Base-by-base conservation (phyloP, 2,888 invertebrate species). In the Philereme transversata region DNA sequence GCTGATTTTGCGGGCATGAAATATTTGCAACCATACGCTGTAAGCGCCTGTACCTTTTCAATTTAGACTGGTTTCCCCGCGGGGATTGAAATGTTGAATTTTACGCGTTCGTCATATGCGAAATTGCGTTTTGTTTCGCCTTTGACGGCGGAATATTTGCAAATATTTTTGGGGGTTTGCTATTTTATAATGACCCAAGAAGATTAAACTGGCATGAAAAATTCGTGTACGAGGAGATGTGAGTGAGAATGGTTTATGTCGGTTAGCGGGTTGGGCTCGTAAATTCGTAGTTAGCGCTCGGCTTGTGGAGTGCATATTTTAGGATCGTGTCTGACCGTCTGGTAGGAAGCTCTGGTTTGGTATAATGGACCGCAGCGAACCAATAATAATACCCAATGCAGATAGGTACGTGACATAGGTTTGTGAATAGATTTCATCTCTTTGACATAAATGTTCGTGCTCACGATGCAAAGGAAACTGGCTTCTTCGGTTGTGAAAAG, bases 1-100 rank as follows among this genome's bases (percentile, higher is more conserved):
- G 82, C 84, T 86, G 87, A 87, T 87, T 87, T 84, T 74, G 77
- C 72, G 78, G 77, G 78, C 81, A 82, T 86, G 82, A 86, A 87
- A 87, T 87, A 86, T 87, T 86, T 86, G 83, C 82, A 79, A 76
- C 81, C 82, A 76, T 68, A 68, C 71, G 71, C 61, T 60, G 65
- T 64, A 77, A 75, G 67, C 73, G 72, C 69, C 76, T 71, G 77
- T 77, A 82, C 84, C 83, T 85, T 87, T 88, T 87, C 87, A 86
- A 86, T 90, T 86, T 83, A 70, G 74, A 74, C 73, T 69, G 69
- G 70, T 64, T 70, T 67, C 75, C 77, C 76, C 81, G 69, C 73
- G 60, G 81, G 82, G 75, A 79, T 80, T 77, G 75, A 74, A 76
- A 85, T 80, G 79, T 79, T 80, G 79, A 78, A 84, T 83, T 82